Conservation (phyloP, 2,888 invertebrate genomes). For the Trachelus stipa region DNA sequence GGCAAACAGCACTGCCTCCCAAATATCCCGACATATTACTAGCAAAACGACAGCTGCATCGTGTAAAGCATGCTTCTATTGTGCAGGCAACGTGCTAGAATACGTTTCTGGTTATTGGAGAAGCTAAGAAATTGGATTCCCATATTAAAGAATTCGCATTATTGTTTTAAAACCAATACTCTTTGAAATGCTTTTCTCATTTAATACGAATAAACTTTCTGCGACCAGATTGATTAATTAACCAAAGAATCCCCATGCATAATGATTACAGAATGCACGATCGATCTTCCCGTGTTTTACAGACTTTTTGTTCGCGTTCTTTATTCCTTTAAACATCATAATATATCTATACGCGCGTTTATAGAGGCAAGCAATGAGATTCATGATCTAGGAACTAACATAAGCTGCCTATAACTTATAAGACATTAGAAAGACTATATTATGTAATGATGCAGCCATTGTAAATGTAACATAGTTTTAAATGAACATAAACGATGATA, state of each 20-base stretch:
- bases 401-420: neutral
- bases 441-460: neutral
- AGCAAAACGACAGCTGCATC: too few species aligned
- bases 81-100: too few species aligned
- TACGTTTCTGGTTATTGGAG: too few species aligned
- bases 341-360: neutral
- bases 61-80: too few species aligned
- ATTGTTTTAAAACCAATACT: neutral
- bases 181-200: neutral
- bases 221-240: neutral
- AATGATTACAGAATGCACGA: neutral
- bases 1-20: too few species aligned
- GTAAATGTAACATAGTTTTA: neutral
- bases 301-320: neutral
- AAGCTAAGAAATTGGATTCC: neutral
- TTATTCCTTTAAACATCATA: neutral
- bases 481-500: neutral
- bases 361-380: neutral
- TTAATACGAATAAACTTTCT: neutral
- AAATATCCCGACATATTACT: too few species aligned
- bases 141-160: neutral
- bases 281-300: neutral
- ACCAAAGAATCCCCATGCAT: neutral
- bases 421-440: neutral
- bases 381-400: neutral